Evolutionary conservation across 2,113 vertebrate species (phyloP), one percentile per base, ranked within the genome.

Genomic region (Phoxinus phoxinus): DNA sequence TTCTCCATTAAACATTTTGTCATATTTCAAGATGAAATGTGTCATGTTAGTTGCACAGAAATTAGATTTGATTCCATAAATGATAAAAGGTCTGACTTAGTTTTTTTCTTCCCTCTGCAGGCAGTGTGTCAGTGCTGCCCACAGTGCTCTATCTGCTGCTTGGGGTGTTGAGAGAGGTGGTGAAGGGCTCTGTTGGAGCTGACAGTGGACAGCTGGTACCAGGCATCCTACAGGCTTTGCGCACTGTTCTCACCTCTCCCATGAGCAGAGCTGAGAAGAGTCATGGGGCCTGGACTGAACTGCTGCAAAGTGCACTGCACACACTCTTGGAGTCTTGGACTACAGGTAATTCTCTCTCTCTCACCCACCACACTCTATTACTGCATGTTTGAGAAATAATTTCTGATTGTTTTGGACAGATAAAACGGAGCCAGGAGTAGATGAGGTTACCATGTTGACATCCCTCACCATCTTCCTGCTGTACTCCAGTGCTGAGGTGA

Each of bases 231-330:
- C 97, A 97, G 90, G 96, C 96, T 72, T 93, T 98, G 56, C 97
- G 95, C 90, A 93, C 91, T 2, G 93, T 98, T 65, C 56, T 98
- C 32, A 95, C 95, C 58, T 97, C 95, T 75, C 96, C 97, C 0
- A 96, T 99, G 97, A 96, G 97, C 89, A 93, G 92, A 11, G 96
- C 95, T 83, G 97, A 98, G 91, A 99, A 99, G 90, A 96, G 96
- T 84, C 89, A 89, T 4, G 91, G 85, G 48, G 95, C 96, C 56
- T 99, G 98, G 97, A 96, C 91, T 10, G 90, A 93, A 75, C 94
- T 98, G 82, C 93, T 98, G 0, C 94, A 94, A 8, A 96, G 95
- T 12, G 96, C 96, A 85, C 91, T 97, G 48, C 87, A 92, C 81
- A 96, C 97, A 0, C 86, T 98, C 87, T 94, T 99, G 85, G 94